Conservation (phyloP, 1,140 invertebrate species). For the Eriocheir sinensis region DNA sequence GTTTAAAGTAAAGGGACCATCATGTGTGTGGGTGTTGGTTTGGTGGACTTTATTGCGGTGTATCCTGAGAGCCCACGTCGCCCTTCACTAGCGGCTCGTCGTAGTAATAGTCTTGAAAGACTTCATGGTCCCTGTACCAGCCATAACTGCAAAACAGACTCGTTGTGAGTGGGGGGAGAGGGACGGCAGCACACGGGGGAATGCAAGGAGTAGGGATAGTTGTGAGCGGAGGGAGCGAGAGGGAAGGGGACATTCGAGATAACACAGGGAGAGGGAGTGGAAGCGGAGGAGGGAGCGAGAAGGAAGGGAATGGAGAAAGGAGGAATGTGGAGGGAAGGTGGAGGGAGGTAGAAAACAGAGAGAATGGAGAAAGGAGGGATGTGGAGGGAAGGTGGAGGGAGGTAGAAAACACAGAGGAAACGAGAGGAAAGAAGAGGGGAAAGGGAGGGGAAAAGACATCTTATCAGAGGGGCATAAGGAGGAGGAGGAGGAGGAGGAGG, state of each 20-base stretch:
- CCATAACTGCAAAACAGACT: slow-evolving; percentile 87
- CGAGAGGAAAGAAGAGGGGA: background rate
- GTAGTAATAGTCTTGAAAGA: slow-evolving; percentile 73
- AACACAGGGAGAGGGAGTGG: background rate
- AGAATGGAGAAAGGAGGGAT: background rate
- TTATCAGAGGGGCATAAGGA: background rate
- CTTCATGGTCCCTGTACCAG: slow-evolving; percentile 90
- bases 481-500: background rate
- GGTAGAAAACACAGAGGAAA: background rate
- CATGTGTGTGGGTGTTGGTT: background rate
- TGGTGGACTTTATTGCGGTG: background rate
- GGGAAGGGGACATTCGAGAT: background rate
- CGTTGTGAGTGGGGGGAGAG: background rate
- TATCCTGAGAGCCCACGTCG: slow-evolving; percentile 41
- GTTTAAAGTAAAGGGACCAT: no score
- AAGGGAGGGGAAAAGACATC: background rate
- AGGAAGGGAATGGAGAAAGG: background rate
- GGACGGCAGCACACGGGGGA: background rate
- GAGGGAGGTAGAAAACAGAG: background rate
- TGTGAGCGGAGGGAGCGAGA: background rate
- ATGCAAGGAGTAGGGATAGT: background rate
- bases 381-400: no score
- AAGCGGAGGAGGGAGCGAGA: no score
- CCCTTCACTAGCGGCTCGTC: background rate
- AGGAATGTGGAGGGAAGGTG: background rate